A percentile compares a stretch with the other conserved stretches of the same genome.
Conservation (phyloP, 2,113 vertebrate species). For the Pterocles burchelli region DNA sequence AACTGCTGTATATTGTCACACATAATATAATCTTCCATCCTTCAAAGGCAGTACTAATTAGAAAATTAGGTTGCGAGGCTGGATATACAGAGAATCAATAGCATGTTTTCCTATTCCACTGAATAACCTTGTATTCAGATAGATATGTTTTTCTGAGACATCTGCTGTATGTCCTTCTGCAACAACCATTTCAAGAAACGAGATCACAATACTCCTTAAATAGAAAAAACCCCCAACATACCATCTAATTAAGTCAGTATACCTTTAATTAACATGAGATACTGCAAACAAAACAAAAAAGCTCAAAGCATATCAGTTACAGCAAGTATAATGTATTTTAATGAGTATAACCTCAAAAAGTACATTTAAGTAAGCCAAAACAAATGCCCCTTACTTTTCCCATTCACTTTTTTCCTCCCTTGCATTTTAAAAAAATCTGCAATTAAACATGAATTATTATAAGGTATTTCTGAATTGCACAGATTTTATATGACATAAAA, state of each 20-base stretch:
- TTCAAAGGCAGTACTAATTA: constrained; percentile 70
- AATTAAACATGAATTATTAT: background rate
- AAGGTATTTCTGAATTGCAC: background rate
- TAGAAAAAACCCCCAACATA: background rate
- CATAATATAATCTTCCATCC: background rate
- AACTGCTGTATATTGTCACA: background rate
- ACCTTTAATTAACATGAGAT: background rate
- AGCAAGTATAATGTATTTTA: background rate
- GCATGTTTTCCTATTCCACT: constrained; percentile 57
- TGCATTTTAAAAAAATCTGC: background rate
- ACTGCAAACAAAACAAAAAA: background rate
- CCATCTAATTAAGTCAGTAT: constrained; percentile 21
- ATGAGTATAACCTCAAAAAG: background rate
- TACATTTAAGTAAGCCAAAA: background rate
- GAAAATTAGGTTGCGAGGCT: constrained; percentile 69
- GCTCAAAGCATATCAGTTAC: background rate
- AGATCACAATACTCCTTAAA: constrained; percentile 16
- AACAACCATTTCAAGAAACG: background rate
- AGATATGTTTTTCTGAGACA: background rate
- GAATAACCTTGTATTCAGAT: background rate
- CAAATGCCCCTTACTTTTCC: background rate
- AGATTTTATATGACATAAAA: background rate
- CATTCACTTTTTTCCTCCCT: background rate
- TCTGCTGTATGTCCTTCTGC: background rate
- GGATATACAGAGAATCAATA: constrained; percentile 75